These are phyloP conservation scores for Porites cylindrica DNA, from an alignment of 92 coral and sea anemone species.

Conservation along the genomic window DNA sequence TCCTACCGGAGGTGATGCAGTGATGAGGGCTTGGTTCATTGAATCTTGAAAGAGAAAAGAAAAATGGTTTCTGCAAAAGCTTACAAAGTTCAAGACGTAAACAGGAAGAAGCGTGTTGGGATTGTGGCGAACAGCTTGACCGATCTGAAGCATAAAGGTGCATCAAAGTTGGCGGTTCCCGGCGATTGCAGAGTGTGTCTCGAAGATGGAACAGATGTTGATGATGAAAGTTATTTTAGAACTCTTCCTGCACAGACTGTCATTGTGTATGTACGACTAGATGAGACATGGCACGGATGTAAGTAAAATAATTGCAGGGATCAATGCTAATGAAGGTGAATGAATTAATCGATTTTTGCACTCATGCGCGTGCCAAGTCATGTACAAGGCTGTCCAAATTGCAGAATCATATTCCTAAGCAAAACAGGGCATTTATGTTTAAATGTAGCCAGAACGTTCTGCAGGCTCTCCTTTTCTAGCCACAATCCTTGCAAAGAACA, in stretches of 20 bases:
- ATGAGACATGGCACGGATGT: slow-evolving; percentile 88
- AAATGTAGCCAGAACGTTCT: too few relatives aligned
- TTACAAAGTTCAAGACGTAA: slow-evolving; percentile 88
- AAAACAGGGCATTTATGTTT: too few relatives aligned
- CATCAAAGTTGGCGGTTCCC: slow-evolving; percentile 64
- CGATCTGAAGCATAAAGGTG: slow-evolving; percentile 77
- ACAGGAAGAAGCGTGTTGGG: slow-evolving; percentile 77
- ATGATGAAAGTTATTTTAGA: slow-evolving; percentile 81
- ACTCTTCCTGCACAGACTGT: slow-evolving; percentile 84
- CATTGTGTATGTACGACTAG: slow-evolving; percentile 80
- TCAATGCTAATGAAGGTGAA: too few relatives aligned
- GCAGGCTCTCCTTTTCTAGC: too few relatives aligned
- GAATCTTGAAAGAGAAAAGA: too few relatives aligned
- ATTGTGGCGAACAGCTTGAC: slow-evolving; percentile 72
- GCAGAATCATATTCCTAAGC: too few relatives aligned
- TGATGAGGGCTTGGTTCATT: too few relatives aligned
- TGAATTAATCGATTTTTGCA: too few relatives aligned
- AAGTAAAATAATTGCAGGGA: slow-evolving; percentile 31
- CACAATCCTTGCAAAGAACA: too few relatives aligned
- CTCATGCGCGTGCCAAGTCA: too few relatives aligned
- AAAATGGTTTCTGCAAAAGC: slow-evolving; percentile 68
- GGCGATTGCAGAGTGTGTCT: slow-evolving; percentile 69
- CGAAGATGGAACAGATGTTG: slow-evolving; percentile 94
- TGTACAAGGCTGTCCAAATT: too few relatives aligned
- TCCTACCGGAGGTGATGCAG: too few relatives aligned